Evolutionary conservation across 2,888 invertebrate genomes (phyloP), one percentile per base, ranked within the genome.

Genomic region (Drosophila subquinaria): DNA sequence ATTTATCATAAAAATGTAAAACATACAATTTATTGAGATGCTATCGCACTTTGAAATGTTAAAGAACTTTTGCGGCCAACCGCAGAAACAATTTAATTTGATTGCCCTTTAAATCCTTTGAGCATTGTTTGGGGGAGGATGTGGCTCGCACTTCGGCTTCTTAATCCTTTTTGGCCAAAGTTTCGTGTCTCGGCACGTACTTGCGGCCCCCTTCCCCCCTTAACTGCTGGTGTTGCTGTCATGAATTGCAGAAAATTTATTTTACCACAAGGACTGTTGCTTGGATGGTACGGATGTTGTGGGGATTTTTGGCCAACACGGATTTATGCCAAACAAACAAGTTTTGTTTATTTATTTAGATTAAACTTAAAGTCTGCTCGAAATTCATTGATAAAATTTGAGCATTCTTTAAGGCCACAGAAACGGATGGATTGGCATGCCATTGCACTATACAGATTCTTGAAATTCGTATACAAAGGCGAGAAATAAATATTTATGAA

Each of bases 51-150:
- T 43, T 62, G 20, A 69, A 48, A 33, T 61, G 43, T 13, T 64
- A 43, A 52, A 60, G 61, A 79, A 76, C 53, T 70, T 65, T 80
- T 78, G 82, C 23, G 86, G 80, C 38, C 40, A 79, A 69, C 82
- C 75, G 65, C 76, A 82, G 76, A 69, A 84, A 86, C 87, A 84
- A 88, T 86, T 88, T 84, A 86, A 82, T 87, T 86, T 88, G 81
- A 88, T 86, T 86, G 86, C 82, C 74, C 69, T 75, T 86, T 84
- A 88, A 87, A 76, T 74, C 81, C 79, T 64, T 76, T 61, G 59
- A 74, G 73, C 61, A 61, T 70, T 77, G 36, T 50, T 40, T 10
- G 17, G 17, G 35, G 17, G 33, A 30, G 56, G 2, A 50, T 40
- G 30, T 52, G 42, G 33, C 27, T 11, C 15, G 13, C 17, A 35